Percentiles rank a stretch among this genome's conserved stretches.
These are phyloP conservation scores for Drosophila kohkoa DNA, from an alignment of 1,140 invertebrate genomes.

Conservation along the genomic window DNA sequence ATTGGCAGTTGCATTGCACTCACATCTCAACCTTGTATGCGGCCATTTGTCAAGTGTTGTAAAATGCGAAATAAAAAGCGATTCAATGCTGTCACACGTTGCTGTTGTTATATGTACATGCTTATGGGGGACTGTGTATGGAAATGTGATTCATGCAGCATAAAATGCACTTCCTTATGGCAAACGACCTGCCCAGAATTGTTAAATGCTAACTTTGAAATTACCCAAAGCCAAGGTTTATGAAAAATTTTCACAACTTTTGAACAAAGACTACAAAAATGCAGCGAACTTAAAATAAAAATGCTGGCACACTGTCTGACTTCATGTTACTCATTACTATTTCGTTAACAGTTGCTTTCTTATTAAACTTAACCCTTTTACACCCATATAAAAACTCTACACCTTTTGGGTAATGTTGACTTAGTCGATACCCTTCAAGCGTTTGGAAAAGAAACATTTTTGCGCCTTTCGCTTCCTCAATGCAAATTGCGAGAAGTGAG, in stretches of 20 bases:
- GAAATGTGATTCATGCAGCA: constrained; percentile 25
- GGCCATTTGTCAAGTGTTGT: constrained; percentile 64
- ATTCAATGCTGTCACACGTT: constrained; percentile 1
- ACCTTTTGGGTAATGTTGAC: not conserved
- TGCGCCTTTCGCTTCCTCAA: constrained; percentile 56
- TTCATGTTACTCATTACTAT: not conserved
- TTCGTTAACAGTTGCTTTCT: no score
- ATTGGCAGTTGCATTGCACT: constrained; percentile 14
- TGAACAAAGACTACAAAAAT: not conserved
- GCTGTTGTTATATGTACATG: not conserved
- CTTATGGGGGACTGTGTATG: not conserved
- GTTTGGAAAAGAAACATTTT: constrained; percentile 21
- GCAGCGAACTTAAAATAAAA: not conserved
- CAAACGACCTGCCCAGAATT: constrained; percentile 28
- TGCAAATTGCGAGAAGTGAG: constrained; percentile 35
- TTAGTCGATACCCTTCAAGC: constrained; percentile 30
- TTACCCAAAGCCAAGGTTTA: not conserved
- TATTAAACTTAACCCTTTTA: no score
- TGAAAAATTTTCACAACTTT: not conserved
- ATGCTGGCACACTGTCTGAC: no score
- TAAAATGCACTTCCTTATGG: constrained; percentile 49
- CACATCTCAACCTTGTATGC: constrained; percentile 58
- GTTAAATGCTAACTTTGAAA: constrained; percentile 7
- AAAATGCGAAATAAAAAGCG: constrained; percentile 26
- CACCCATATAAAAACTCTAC: no score